These are phyloP conservation scores for Pseudeuparius sepicola DNA, from an alignment of 2,888 invertebrate species.

Conservation along the genomic window DNA sequence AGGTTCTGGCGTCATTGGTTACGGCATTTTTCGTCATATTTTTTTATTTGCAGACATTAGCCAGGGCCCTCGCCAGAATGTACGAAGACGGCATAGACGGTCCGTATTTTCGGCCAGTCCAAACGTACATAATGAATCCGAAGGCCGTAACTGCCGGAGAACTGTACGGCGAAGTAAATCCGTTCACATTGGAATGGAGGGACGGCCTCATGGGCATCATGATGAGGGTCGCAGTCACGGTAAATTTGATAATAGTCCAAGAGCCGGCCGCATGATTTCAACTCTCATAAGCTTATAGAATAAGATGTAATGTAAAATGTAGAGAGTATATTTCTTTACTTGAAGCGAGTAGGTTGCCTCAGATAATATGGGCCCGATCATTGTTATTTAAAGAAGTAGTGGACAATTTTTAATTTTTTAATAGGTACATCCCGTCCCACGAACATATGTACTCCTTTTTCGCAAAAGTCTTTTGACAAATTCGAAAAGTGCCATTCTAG, in stretches of 20 bases:
- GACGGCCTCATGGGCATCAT: conserved; percentile 74
- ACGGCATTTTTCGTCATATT: conserved; percentile 1
- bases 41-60: conserved; percentile 50
- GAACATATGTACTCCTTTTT: too few relatives aligned
- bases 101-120: conserved; percentile 59
- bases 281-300: conserved; percentile 9
- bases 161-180: conserved; percentile 77
- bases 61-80: conserved; percentile 57
- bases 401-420: not conserved
- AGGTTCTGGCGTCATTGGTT: too few relatives aligned
- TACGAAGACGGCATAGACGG: conserved; percentile 49
- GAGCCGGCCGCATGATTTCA: not conserved
- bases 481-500: too few relatives aligned
- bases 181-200: conserved; percentile 79
- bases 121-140: conserved; percentile 75
- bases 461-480: too few relatives aligned
- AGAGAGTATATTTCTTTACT: too few relatives aligned
- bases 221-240: conserved; percentile 50
- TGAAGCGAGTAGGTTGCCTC: too few relatives aligned
- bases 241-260: conserved; percentile 25
- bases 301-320: too few relatives aligned
- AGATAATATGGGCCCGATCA: too few relatives aligned
- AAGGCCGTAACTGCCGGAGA: conserved; percentile 83
- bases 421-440: not conserved
- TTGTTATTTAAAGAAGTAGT: too few relatives aligned